Conservation (phyloP, 2,113 vertebrate species). For the Lophius piscatorius region DNA sequence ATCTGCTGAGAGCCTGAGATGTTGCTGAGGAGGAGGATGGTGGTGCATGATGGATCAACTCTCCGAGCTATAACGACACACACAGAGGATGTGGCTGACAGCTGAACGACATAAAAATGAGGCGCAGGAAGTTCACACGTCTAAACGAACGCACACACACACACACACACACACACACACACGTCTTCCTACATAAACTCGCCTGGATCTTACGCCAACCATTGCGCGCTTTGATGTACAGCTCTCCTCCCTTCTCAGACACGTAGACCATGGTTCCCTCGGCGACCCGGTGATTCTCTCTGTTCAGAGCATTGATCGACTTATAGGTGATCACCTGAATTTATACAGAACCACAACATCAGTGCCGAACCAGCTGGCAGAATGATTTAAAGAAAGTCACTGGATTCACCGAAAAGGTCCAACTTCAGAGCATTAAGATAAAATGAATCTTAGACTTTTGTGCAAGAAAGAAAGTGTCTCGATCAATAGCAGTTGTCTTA, state of each 20-base stretch:
- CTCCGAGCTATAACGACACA: conserved; percentile 83
- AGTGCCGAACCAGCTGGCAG: neutral
- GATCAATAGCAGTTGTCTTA: conserved; percentile 66
- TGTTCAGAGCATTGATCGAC: conserved; percentile 80
- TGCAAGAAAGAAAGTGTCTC: neutral
- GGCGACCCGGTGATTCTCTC: conserved; percentile 77
- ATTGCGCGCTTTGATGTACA: conserved; percentile 84
- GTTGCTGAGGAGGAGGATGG: conserved; percentile 64
- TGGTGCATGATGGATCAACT: conserved; percentile 83
- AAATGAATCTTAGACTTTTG: too few species aligned
- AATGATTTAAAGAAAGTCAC: too few species aligned
- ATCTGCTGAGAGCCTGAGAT: conserved; percentile 63
- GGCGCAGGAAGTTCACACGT: neutral
- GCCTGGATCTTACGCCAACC: conserved; percentile 94
- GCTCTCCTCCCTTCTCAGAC: conserved; percentile 85
- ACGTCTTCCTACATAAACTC: conserved; percentile 7
- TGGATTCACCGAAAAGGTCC: too few species aligned
- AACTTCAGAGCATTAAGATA: neutral
- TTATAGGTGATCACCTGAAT: conserved; percentile 83
- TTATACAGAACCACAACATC: conserved; percentile 13
- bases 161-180: neutral
- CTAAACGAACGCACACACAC: neutral
- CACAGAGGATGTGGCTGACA: too few species aligned
- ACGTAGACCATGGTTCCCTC: conserved; percentile 89
- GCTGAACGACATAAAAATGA: too few species aligned